Evolutionary conservation across 2,888 invertebrate species (phyloP).

Genomic region (Acleris laterana): DNA sequence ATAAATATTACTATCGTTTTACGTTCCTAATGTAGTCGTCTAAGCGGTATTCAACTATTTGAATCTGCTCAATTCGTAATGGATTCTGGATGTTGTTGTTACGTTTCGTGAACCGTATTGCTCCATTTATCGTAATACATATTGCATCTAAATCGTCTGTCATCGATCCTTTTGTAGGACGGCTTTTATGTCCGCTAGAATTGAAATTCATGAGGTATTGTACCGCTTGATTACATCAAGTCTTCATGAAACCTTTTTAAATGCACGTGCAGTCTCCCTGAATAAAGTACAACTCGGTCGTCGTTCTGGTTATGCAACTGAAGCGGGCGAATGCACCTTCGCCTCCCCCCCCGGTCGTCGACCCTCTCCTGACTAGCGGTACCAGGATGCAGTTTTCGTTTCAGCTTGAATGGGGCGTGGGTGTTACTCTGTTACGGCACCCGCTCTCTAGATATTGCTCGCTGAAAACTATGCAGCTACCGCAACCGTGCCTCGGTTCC

Average conservation of each 20-base stretch:
- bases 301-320: constrained; percentile 68
- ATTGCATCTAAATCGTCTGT: constrained; percentile 27
- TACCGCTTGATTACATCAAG: constrained; percentile 27
- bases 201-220: constrained; percentile 23
- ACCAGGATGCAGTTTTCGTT: constrained; percentile 64
- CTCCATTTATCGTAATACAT: constrained; percentile 20
- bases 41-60: constrained; percentile 13
- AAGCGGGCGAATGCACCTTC: constrained; percentile 57
- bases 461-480: constrained; percentile 28
- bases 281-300: constrained; percentile 57
- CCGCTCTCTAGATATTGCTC: constrained; percentile 41
- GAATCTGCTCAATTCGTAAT: constrained; percentile 19
- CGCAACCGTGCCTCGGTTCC: constrained; percentile 19
- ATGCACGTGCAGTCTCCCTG: constrained; percentile 49
- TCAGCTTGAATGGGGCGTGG: constrained; percentile 65
- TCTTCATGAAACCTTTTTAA: constrained; percentile 41
- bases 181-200: constrained; percentile 30
- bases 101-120: constrained; percentile 19
- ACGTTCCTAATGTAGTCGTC: constrained; percentile 3
- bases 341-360: constrained; percentile 65
- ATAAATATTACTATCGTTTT: constrained; percentile 8
- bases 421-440: constrained; percentile 56
- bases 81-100: constrained; percentile 20
- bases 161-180: constrained; percentile 27
- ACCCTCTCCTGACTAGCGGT: constrained; percentile 53